phyloP scores from a whole-genome alignment of 2,113 vertebrate genomes.

The Thamnaconus septentrionalis region DNA sequence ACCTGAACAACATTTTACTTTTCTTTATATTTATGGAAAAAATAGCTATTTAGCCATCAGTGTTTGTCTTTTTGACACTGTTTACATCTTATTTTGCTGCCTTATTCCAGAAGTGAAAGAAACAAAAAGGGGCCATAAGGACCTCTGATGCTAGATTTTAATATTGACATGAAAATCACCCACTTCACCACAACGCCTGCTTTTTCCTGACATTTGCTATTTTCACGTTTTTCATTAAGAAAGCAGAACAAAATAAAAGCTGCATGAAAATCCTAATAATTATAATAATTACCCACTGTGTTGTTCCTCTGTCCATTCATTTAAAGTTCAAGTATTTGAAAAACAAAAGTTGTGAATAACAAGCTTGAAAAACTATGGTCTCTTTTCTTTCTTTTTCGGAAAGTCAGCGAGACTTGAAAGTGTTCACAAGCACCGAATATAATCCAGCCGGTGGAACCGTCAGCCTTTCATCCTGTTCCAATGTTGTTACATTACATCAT shows the following conservation, averaged over 20 bases:
- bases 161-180: conserved; percentile 41
- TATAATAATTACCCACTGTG: conserved; percentile 20
- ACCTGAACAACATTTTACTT: too few species aligned
- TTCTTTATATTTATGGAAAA: too few species aligned
- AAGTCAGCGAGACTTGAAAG: conserved; percentile 42
- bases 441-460: conserved; percentile 33
- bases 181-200: conserved; percentile 25
- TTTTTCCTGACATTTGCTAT: conserved; percentile 17
- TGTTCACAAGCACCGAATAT: conserved; percentile 54
- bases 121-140: conserved; percentile 57
- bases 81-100: conserved; percentile 66
- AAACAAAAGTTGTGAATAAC: conserved; percentile 51
- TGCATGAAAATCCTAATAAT: conserved; percentile 43
- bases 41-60: too few species aligned
- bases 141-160: conserved; percentile 56
- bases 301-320: conserved; percentile 48
- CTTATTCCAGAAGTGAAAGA: conserved; percentile 80
- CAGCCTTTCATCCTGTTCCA: conserved; percentile 5
- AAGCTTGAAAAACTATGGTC: conserved; percentile 55
- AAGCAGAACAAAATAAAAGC: too few species aligned
- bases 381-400: conserved; percentile 59
- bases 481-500: too few species aligned
- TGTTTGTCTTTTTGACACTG: conserved; percentile 28
- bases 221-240: conserved; percentile 53
- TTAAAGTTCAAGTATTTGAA: conserved; percentile 30